Percentiles rank a stretch among this genome's conserved stretches.
phyloP scores from a whole-genome alignment of 2,113 vertebrate genomes.

The Micronycteris hirsuta region DNA sequence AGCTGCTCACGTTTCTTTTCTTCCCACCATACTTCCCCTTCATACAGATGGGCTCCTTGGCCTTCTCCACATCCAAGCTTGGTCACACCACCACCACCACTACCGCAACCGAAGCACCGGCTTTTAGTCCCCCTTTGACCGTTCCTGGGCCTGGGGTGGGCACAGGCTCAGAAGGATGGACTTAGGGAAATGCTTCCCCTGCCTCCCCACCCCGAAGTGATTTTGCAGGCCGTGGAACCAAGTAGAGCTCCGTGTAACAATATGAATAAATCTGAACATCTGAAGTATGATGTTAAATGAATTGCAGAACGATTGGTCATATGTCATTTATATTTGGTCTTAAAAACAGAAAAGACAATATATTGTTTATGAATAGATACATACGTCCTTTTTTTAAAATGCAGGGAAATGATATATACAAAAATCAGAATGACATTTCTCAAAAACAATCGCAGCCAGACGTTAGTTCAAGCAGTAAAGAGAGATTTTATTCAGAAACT shows the following conservation, averaged over 20 bases:
- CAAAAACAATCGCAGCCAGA: neutral
- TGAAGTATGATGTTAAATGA: neutral
- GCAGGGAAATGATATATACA: neutral
- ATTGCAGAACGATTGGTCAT: neutral
- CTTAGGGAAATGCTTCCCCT: neutral
- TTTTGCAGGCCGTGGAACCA: neutral
- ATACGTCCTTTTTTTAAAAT: neutral
- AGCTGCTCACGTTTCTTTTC: neutral
- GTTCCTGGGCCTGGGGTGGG: neutral
- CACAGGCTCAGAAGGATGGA: neutral
- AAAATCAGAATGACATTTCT: neutral
- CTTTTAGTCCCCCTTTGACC: neutral
- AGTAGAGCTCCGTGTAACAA: neutral
- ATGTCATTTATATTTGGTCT: neutral
- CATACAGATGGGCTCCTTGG: neutral
- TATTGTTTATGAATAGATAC: neutral
- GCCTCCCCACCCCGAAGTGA: too few relatives aligned
- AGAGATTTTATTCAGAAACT: neutral
- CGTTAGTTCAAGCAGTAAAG: neutral
- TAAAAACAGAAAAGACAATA: neutral
- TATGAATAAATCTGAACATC: neutral
- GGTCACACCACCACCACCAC: neutral
- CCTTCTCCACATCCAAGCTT: neutral
- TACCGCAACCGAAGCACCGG: neutral
- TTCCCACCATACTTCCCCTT: neutral